Evolutionary conservation across 1,140 invertebrate species (phyloP).

Genomic region (Atta colombica): DNA sequence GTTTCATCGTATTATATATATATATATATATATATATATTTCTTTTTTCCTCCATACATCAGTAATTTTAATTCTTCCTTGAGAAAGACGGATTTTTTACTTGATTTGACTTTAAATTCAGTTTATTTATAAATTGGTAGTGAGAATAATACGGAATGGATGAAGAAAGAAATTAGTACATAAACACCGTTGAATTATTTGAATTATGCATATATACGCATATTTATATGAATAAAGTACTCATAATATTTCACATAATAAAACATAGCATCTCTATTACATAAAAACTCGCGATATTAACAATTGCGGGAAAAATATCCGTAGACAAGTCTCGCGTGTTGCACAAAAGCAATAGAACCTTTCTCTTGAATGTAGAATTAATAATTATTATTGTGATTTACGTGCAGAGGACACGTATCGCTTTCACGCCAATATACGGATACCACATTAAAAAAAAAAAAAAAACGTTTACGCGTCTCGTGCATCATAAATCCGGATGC

Average conservation of each 20-base stretch:
- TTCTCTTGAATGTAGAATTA: neutral
- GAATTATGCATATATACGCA: neutral
- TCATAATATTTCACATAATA: neutral
- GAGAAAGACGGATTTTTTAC: neutral
- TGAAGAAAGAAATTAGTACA: neutral
- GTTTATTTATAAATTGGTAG: neutral
- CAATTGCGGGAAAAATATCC: conserved; percentile 17
- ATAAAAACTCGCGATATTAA: conserved; percentile 12
- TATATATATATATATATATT: conserved; percentile 34
- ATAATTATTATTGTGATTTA: conserved; percentile 39
- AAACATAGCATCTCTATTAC: neutral
- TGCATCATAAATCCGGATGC: conserved; percentile 9
- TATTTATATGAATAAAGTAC: neutral
- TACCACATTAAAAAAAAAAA: neutral
- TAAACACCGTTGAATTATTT: neutral
- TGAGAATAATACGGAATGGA: neutral
- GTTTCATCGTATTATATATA: neutral
- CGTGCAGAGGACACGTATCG: neutral
- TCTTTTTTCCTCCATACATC: neutral
- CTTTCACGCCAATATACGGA: neutral
- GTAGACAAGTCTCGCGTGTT: conserved; percentile 9
- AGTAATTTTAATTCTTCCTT: neutral
- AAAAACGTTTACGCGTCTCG: conserved; percentile 24
- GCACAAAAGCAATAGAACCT: neutral
- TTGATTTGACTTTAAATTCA: neutral